These are phyloP conservation scores for Diplazon laetatorius DNA, from an alignment of 2,888 invertebrate genomes.

Conservation along the genomic window DNA sequence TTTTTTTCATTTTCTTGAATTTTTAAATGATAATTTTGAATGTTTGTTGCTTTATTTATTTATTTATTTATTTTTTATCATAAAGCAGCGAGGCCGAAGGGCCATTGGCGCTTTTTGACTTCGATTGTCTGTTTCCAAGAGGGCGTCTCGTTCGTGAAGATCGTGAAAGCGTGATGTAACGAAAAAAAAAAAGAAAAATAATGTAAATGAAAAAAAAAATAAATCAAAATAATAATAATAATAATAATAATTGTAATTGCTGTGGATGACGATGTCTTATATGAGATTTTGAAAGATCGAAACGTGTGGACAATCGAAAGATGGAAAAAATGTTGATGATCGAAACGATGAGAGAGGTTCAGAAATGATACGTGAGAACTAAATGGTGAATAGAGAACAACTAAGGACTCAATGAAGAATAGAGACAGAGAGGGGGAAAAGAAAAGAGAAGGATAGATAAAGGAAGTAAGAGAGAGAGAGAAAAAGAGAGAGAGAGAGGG, in stretches of 20 bases:
- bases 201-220: no score
- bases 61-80: neutral
- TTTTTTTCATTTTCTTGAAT: neutral
- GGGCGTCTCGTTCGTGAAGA: neutral
- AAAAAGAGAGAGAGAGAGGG: neutral
- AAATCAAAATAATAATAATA: no score
- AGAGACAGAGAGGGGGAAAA: neutral
- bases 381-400: slow-evolving; percentile 17
- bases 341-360: slow-evolving; percentile 10
- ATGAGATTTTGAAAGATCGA: slow-evolving; percentile 7
- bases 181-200: no score
- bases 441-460: slow-evolving; percentile 38
- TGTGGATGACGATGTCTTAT: no score
- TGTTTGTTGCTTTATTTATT: neutral
- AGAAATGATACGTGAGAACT: no score
- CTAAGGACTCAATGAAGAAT: neutral
- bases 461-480: slow-evolving; percentile 21
- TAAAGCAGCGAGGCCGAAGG: slow-evolving; percentile 2
- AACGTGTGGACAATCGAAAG: neutral
- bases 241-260: no score
- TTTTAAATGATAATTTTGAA: neutral
- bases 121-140: neutral
- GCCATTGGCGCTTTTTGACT: no score
- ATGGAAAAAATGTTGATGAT: neutral
- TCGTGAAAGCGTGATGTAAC: slow-evolving; percentile 10